phyloP scores from a whole-genome alignment of 2,113 vertebrate species.

The Telmatochromis sp. region DNA sequence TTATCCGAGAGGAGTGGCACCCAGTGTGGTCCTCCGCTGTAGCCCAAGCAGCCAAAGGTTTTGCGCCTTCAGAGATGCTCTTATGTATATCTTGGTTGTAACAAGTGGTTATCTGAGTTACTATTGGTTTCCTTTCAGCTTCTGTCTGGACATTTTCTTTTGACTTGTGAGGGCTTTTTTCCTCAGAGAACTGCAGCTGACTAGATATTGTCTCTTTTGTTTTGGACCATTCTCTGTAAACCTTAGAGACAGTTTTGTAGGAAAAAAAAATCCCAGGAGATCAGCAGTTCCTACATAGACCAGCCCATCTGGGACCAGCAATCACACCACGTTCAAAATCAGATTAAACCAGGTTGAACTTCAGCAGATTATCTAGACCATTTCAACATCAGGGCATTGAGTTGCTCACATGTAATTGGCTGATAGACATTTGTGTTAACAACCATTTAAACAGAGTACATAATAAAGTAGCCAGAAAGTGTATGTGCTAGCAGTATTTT shows the following conservation, averaged over 20 bases:
- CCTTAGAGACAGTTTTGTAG: neutral
- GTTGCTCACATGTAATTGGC: neutral
- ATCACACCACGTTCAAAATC: neutral
- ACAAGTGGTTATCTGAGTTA: neutral
- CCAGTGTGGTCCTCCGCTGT: neutral
- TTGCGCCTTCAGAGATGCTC: neutral
- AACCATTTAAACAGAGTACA: neutral
- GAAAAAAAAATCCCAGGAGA: neutral
- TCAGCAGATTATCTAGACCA: neutral
- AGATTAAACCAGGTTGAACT: neutral
- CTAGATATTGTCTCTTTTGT: neutral
- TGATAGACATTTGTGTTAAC: neutral
- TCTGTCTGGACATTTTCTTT: neutral
- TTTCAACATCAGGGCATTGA: neutral
- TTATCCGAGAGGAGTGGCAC: neutral
- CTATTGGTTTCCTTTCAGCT: neutral
- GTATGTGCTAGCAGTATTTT: neutral
- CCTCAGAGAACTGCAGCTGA: neutral
- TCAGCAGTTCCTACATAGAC: neutral
- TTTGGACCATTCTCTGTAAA: neutral
- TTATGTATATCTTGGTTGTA: neutral
- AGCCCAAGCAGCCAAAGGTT: neutral
- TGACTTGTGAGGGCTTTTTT: neutral
- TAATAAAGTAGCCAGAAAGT: neutral
- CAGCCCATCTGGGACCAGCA: neutral